These are phyloP conservation scores for Lutraria rhynchaena DNA, from an alignment of 1,140 invertebrate species.

Conservation along the genomic window DNA sequence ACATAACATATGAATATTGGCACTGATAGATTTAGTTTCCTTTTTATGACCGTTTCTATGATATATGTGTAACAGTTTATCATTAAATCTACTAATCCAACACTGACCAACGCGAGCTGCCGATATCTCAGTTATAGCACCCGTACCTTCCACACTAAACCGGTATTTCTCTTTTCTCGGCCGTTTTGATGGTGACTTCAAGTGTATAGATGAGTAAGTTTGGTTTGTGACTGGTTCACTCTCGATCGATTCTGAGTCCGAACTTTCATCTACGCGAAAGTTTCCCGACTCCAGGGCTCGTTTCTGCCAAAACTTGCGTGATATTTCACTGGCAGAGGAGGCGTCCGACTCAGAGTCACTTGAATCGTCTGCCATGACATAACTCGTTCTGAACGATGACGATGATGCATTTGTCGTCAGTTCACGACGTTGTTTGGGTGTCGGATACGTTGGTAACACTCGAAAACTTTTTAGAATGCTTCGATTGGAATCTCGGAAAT, in stretches of 20 bases:
- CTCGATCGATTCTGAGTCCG: conserved; percentile 7
- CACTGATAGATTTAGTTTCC: conserved; percentile 24
- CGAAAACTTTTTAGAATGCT: conserved; percentile 11
- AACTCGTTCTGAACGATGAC: conserved; percentile 42
- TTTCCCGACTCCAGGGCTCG: conserved; percentile 2
- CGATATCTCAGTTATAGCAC: conserved; percentile 29
- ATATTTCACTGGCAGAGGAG: conserved; percentile 21
- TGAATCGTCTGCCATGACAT: conserved; percentile 15
- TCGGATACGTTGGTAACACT: conserved; percentile 31
- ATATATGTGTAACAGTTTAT: conserved; percentile 41
- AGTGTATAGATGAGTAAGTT: conserved; percentile 21
- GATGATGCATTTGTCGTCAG: conserved; percentile 6
- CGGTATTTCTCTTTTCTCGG: conserved; percentile 9
- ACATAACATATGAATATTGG: conserved; percentile 4
- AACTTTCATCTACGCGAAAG: conserved; percentile 36
- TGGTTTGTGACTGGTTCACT: conserved; percentile 16
- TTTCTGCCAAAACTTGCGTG: conserved; percentile 21
- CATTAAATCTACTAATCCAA: conserved; percentile 31
- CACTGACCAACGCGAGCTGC: conserved; percentile 6
- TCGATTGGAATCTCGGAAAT: conserved; percentile 6
- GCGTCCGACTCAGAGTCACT: conserved; percentile 26
- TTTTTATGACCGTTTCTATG: conserved; percentile 53
- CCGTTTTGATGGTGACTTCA: not conserved
- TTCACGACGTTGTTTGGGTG: conserved; percentile 33
- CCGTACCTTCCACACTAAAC: conserved; percentile 46